These are phyloP conservation scores for Oreochromis niloticus DNA, from an alignment of 2,113 vertebrate species.

Conservation along the genomic window DNA sequence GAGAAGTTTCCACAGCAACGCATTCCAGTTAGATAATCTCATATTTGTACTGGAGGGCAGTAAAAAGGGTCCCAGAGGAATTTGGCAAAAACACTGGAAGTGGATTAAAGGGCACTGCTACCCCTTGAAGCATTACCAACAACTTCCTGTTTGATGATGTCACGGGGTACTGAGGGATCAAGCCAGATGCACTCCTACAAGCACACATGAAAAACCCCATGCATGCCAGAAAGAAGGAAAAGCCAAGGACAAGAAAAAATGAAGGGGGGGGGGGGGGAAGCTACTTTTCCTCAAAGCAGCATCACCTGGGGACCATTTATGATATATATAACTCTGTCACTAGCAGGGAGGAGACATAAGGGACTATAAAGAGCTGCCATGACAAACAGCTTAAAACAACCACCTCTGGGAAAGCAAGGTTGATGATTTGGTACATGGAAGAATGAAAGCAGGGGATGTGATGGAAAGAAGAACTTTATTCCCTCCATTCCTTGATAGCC, in stretches of 20 bases:
- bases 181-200: background rate
- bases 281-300: background rate
- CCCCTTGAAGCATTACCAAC: conserved; percentile 17
- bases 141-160: conserved; percentile 29
- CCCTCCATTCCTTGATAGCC: background rate
- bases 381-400: background rate
- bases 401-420: background rate
- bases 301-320: background rate
- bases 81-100: conserved; percentile 13
- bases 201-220: background rate
- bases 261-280: too few relatives aligned
- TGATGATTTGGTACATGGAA: conserved; percentile 17
- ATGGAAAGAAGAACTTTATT: conserved; percentile 23
- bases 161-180: background rate
- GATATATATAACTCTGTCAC: background rate
- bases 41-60: conserved; percentile 50
- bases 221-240: background rate
- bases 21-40: conserved; percentile 54
- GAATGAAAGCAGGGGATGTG: background rate
- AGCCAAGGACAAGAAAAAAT: background rate
- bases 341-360: background rate
- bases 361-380: background rate
- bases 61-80: conserved; percentile 27
- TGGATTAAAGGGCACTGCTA: background rate
- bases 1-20: conserved; percentile 62